These are phyloP conservation scores for Brienomyrus longianalis DNA, from an alignment of 2,113 vertebrate species.

Conservation along the genomic window DNA sequence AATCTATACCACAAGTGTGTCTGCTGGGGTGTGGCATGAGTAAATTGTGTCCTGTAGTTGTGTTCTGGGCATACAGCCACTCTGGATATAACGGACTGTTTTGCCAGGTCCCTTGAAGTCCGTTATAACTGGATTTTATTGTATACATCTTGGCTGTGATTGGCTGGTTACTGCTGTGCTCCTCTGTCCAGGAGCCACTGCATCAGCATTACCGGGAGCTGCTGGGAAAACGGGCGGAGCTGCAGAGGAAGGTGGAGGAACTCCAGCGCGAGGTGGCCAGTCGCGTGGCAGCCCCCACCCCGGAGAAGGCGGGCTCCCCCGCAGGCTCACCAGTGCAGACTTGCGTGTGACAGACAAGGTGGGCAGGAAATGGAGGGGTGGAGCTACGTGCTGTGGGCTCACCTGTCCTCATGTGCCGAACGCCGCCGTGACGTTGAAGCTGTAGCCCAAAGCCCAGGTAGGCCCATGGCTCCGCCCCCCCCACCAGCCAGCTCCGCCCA, in stretches of 20 bases:
- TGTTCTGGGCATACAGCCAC: too few relatives aligned
- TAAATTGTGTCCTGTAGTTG: too few relatives aligned
- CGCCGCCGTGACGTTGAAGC: not conserved
- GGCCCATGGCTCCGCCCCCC: not conserved
- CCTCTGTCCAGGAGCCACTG: slow-evolving; percentile 72
- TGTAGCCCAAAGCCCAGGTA: not conserved
- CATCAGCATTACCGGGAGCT: slow-evolving; percentile 91
- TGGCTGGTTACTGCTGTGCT: slow-evolving; percentile 14
- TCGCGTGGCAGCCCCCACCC: slow-evolving; percentile 71
- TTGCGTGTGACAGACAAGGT: slow-evolving; percentile 64
- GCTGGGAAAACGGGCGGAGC: slow-evolving; percentile 82
- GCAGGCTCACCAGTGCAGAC: slow-evolving; percentile 84
- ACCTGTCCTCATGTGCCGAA: not conserved
- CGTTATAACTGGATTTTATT: too few relatives aligned
- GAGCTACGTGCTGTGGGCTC: not conserved
- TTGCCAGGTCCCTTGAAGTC: too few relatives aligned
- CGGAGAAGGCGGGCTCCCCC: slow-evolving; percentile 76
- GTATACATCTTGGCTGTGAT: not conserved
- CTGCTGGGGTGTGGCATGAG: too few relatives aligned
- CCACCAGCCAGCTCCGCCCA: not conserved
- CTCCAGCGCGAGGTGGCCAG: slow-evolving; percentile 86
- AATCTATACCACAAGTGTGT: too few relatives aligned
- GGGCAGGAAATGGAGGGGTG: not conserved
- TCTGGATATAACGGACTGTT: too few relatives aligned
- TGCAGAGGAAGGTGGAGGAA: slow-evolving; percentile 91